Evolutionary conservation across 2,888 invertebrate genomes (phyloP), one percentile per base, ranked within the genome.

Genomic region (Rhingia campestris): DNA sequence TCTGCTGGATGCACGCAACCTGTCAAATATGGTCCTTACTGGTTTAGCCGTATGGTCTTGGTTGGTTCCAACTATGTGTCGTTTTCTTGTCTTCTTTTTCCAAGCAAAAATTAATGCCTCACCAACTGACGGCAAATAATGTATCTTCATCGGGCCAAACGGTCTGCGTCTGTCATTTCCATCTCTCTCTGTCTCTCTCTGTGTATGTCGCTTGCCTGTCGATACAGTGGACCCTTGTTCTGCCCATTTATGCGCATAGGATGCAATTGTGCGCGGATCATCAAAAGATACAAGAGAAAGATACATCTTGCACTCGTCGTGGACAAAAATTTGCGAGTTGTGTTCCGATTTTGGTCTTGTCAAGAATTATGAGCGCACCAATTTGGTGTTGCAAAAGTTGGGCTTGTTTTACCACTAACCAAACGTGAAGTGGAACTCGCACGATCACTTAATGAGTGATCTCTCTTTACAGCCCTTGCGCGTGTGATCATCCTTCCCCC

Each of bases 11-110:
- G 67, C 84, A 70, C 56, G 64, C 72, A 80, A 59, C 64, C 81
- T 66, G 66, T 75, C 84, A 81, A 85, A 85, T 85, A 85, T 85
- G 85, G 85, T 85, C 81, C 75, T 81, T 81, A 75, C 85, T 67
- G 61, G 75, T 81, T 79, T 76, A 22, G 67, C 56, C 63, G 56
- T 70, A 72, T 81, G 69, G 80, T 70, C 64, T 80, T 67, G 66
- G 22, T 22, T 22, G 22, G 22, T 75, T 70, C 37, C 10, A 22
- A 22, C 58, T 39, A 22, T 22, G 22, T 22, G 22, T 22, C 22
- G 22, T 22, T 22, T 22, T 22, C 22, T 22, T 22, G 22, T 22
- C 22, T 33, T 43, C 6, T 14, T 33, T 63, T 64, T 58, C 22
- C 30, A 51, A 54, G 14, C 22, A 35, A 73, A 64, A 73, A 77